Evolutionary conservation across 1,140 invertebrate genomes (phyloP), one percentile per base, ranked within the genome.

Genomic region (Listronotus oregonensis): DNA sequence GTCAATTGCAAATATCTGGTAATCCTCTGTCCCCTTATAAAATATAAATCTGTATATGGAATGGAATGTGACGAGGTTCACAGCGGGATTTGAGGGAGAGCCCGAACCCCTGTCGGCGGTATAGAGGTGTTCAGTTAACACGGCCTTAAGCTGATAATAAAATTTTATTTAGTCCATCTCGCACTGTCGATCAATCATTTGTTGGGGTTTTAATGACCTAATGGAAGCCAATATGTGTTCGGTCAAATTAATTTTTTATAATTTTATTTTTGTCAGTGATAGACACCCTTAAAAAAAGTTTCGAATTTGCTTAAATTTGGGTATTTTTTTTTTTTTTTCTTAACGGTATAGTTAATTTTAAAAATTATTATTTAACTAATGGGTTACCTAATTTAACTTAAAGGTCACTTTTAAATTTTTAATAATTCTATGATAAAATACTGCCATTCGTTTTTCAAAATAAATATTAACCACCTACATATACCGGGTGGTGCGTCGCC

Each of bases 1-100:
- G 70, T 72, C 70, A 69, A 67, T 69, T 59, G 67, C 70, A 72
- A 72, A 69, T 72, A 72, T 72, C 70, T 67, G 67, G 61, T 69
- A 72, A 69, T 69, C 70, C 70, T 27, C 34, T 58, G 56, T 43
- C 64, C 64, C 64, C 66, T 68, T 68, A 71, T 71, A 71, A 67
- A 70, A 71, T 72, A 72, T 67, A 72, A 72, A 72, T 72, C 70
- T 68, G 70, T 64, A 67, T 72, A 68, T 68, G 70, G 70, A 69
- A 69, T 72, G 67, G 70, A 72, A 72, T 72, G 67, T 61, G 70
- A 69, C 62, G 64, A 60, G 55, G 55, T 61, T 69, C 67, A 50
- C 65, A 69, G 70, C 70, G 55, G 70, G 70, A 65, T 62, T 68
- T 67, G 56, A 50, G n/a, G 55, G 55, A 62, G 40, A 17, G 34